Evolutionary conservation across 1,140 invertebrate genomes (phyloP), one percentile per base, ranked within the genome.

Genomic region (Philopotamus ludificatus): DNA sequence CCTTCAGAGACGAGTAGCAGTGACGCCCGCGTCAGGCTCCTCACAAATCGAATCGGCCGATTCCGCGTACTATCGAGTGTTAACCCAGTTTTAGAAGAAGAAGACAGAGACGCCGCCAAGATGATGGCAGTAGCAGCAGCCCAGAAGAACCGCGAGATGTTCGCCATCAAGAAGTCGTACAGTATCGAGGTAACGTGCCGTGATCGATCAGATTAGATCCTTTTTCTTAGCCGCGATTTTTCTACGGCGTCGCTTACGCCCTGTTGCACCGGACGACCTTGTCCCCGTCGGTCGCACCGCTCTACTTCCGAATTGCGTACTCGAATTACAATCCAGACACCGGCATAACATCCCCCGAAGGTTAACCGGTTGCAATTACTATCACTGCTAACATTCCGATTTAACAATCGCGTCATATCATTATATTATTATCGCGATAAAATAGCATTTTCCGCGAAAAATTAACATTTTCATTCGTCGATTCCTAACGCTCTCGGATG

Each of bases 121-220:
- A 88, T 84, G 82, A 91, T 91, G 86, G 89, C 90, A 76, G 89
- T 93, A 73, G 90, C 90, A 76, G 90, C 90, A 76, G 91, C 91
- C 51, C 90, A 92, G 81, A 93, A 93, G 80, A 94, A 93, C 79
- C 88, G 92, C 76, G 91, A 94, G 79, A 91, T 93, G 89, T 94
- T 94, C 84, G 92, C 92, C 79, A 94, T 94, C 82, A 94, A 95
- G 82, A 96, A 96, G 77, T 94, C 93, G 70, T 97, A 96, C 86
- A 96, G 93, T 83, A 94, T 95, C 76, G 94, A 96, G 91, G 94
- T 96, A 82, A 89, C 89, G 28, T n/a, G n/a, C n/a, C n/a, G n/a
- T n/a, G n/a, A n/a, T n/a, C n/a, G n/a, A n/a, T n/a, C n/a, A n/a
- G n/a, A 34, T 12, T 4, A 34, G 28, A 34, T 34, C 28, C 4